Percentiles rank a stretch among this genome's conserved stretches.
Conservation (phyloP, 2,113 vertebrate species). For the Rhizomys pruinosus region DNA sequence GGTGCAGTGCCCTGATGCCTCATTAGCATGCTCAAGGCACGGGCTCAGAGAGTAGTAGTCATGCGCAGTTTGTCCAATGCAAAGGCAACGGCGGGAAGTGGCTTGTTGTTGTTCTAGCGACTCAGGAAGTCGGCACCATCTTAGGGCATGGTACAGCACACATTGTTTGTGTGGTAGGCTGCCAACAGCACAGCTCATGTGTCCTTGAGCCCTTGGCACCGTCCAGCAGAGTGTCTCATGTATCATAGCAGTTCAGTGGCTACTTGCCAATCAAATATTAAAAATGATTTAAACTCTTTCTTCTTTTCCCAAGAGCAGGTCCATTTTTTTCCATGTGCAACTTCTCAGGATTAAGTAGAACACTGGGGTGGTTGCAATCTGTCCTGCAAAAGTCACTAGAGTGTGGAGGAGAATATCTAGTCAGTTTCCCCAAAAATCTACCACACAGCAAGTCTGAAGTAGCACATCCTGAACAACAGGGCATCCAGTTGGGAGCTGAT, state of each 20-base stretch:
- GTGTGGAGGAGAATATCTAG: not conserved
- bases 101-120: too few species aligned
- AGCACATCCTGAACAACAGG: not conserved
- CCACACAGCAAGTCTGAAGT: not conserved
- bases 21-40: too few species aligned
- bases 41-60: too few species aligned
- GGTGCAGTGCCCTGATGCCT: too few species aligned
- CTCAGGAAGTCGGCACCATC: too few species aligned
- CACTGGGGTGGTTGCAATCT: not conserved
- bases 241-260: not conserved
- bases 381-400: not conserved
- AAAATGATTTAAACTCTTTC: not conserved
- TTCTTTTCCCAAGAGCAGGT: not conserved
- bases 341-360: not conserved
- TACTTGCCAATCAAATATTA: not conserved
- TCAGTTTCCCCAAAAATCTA: not conserved
- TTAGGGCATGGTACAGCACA: too few species aligned
- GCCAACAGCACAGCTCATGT: not conserved
- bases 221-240: not conserved
- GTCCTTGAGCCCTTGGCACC: not conserved
- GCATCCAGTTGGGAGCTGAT: not conserved
- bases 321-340: not conserved
- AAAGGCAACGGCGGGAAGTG: too few species aligned
- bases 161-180: too few species aligned
- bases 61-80: too few species aligned